Base-by-base conservation (phyloP, 1,140 invertebrate species). In the Drosophila insularis region DNA sequence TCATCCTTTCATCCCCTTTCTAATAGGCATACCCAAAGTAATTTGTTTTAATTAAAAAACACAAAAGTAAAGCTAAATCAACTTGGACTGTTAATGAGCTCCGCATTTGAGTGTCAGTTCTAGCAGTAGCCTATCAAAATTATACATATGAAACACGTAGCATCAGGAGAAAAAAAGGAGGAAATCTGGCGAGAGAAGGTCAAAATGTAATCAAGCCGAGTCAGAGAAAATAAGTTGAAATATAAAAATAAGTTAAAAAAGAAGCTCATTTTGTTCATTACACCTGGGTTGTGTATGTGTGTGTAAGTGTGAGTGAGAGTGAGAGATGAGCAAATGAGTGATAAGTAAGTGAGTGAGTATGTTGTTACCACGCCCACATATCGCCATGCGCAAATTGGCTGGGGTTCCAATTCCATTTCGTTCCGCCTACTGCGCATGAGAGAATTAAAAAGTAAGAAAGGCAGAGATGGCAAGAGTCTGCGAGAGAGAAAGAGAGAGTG, bases 341-440 rank as follows among this genome's bases (percentile, higher is more conserved):
- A 66, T 50, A 53, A 70, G n/a, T 7, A 53, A 70, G 17, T 10
- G 10, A 21, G 6, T 40, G 35, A 37, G 11, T 37, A 27, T 43
- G 23, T 14, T 19, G 6, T 54, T 31, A 70, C 74, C 81, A 86
- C 82, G 71, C 82, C 81, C 63, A 19, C 13, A 17, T n/a, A 50
- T 21, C 39, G 65, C 23, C 81, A 86, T 87, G 82, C 82, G 82
- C 82, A 86, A 86, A 78, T 82, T 86, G 82, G 82, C 82, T 75
- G 76, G 62, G 56, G 72, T 80, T 85, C 35, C 73, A 5, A 53
- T 85, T 60, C 78, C 81, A 70, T 63, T 56, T 50, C 65, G 81
- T 85, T 85, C 39, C 81, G n/a, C 43, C 63, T 63, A 63, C 54
- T 65, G 82, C 61, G 81, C 62, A 78, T 54, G 66, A 65, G 56